Percentiles rank a stretch among this genome's conserved stretches.
phyloP scores from a whole-genome alignment of 2,888 invertebrate genomes.

The Cantharis flavilabris region DNA sequence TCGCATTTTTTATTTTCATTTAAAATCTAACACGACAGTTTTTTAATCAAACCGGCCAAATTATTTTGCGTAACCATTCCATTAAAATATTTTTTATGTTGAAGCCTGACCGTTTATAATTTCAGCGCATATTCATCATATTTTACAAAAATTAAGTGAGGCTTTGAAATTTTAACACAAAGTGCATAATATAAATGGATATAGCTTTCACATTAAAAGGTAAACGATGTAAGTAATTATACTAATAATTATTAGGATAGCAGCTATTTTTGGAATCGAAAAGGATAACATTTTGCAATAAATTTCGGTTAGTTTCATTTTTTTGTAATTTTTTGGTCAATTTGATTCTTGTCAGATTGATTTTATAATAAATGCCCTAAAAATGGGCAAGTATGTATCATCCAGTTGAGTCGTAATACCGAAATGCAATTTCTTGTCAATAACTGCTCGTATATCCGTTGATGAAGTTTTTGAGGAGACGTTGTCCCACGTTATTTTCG shows the following conservation, averaged over 20 bases:
- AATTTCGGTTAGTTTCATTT: background rate
- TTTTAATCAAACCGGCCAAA: background rate
- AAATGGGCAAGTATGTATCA: conserved; percentile 4
- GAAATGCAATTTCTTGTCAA: conserved; percentile 24
- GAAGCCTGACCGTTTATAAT: background rate
- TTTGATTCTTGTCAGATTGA: background rate
- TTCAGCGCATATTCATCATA: background rate
- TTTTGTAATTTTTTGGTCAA: background rate
- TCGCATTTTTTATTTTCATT: background rate
- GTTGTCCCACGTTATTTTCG: conserved; percentile 15
- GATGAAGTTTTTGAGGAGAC: conserved; percentile 19
- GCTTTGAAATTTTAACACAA: background rate
- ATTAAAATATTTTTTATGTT: background rate
- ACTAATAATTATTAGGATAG: background rate
- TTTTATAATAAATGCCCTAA: background rate
- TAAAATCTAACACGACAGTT: background rate
- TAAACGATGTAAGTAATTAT: background rate
- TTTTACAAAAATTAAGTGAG: background rate
- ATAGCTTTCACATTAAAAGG: background rate
- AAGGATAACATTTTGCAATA: background rate
- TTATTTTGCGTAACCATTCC: background rate
- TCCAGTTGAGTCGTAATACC: conserved; percentile 12
- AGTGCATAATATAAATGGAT: background rate
- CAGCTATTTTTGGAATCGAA: background rate
- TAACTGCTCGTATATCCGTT: conserved; percentile 27